Evolutionary conservation across 2,113 vertebrate genomes (phyloP), one percentile per base, ranked within the genome.

Genomic region (Protobothrops mucrosquamatus): DNA sequence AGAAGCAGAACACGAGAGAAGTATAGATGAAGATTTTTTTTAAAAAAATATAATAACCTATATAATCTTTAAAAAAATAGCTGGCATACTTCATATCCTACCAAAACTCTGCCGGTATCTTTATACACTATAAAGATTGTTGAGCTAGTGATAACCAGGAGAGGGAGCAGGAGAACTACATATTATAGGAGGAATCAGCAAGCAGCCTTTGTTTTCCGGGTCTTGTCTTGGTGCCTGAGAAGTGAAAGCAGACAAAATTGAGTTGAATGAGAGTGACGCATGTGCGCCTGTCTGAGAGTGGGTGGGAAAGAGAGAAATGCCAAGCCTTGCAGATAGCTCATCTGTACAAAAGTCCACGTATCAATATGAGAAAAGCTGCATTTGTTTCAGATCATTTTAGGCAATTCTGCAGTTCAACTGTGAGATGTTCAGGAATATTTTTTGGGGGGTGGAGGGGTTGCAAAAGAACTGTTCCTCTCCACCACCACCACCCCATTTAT

Each of bases 151-250:
- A 1, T 15, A 52, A 69, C 87, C 54, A 24, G 59, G 89, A 94
- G 26, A 2, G 54, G 87, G 43, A 85, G 29, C 24, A 64, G 90
- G 46, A 3, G 11, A 26, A 46, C 6, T 0, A 0, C 24, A 0
- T 46, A 88, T 0, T 0, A 0, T 1, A 0, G 11, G 15, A n/a
- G 24, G 51, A 92, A 5, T 86, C 39, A 93, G 89, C 46, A 92
- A 85, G 52, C 56, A 56, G 26, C 26, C 14, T n/a, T 90, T n/a
- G 52, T 61, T 85, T 34, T 85, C 15, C 29, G 51, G 26, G 6
- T 89, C 64, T 85, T 26, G 15, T 74, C 51, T 4, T 29, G 74
- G 86, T 57, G 89, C 74, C 54, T 51, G 85, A 59, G 85, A 88
- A 52, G 24, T 91, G 85, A 88, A 91, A 91, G 89, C 92, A 87